A percentile compares a stretch with the other conserved stretches of the same genome.
These are phyloP conservation scores for Euproctis similis DNA, from an alignment of 2,888 invertebrate species.

Conservation along the genomic window DNA sequence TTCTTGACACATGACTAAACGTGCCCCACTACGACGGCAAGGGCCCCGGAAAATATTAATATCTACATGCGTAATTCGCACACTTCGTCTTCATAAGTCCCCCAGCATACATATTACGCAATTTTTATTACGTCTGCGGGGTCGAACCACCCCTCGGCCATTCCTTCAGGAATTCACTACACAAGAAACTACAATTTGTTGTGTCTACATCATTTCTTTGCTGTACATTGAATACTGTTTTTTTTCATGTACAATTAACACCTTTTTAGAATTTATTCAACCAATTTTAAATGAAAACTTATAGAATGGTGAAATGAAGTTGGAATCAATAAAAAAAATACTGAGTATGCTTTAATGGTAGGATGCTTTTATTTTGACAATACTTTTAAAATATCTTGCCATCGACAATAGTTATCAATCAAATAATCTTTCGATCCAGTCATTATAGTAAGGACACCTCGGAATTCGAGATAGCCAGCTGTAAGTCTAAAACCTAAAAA, in stretches of 20 bases:
- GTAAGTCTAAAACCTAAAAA: too few species aligned
- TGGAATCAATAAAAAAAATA: slow-evolving; percentile 7
- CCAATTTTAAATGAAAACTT: slow-evolving; percentile 2
- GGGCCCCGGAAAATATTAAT: slow-evolving; percentile 38
- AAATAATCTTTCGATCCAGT: too few species aligned
- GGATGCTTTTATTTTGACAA: too few species aligned
- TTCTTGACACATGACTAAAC: slow-evolving; percentile 22
- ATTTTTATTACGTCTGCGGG: slow-evolving; percentile 44
- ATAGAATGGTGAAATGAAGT: neutral
- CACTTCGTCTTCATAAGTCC: slow-evolving; percentile 50
- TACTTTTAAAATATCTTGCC: too few species aligned
- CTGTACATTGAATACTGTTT: slow-evolving; percentile 55
- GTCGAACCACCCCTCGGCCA: slow-evolving; percentile 19
- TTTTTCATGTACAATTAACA: slow-evolving; percentile 33
- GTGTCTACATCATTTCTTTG: slow-evolving; percentile 53
- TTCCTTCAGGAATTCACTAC: slow-evolving; percentile 49
- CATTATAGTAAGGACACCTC: too few species aligned
- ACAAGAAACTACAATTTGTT: slow-evolving; percentile 62
- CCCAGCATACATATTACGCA: slow-evolving; percentile 38
- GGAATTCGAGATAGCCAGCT: too few species aligned
- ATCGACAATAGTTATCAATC: too few species aligned
- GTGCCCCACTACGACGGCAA: slow-evolving; percentile 26
- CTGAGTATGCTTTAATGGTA: neutral
- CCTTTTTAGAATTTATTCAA: slow-evolving; percentile 8
- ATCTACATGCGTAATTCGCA: slow-evolving; percentile 46